These are phyloP conservation scores for Lacerta bilineata DNA, from an alignment of 2,797 vertebrate genomes.

Conservation along the genomic window DNA sequence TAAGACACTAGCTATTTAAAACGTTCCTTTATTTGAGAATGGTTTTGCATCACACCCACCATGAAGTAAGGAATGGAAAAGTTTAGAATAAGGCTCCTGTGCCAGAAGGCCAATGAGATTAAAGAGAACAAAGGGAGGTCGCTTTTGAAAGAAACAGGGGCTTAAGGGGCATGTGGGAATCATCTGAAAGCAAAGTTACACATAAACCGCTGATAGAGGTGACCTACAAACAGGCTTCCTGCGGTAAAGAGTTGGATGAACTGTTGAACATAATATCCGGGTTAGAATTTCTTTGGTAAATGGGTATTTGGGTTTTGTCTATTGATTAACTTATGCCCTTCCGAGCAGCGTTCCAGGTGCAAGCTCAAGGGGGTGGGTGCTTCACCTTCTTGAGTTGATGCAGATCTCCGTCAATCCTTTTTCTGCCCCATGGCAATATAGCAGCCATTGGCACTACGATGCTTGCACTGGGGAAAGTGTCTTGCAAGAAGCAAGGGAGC, in stretches of 20 bases:
- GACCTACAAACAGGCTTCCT: neutral
- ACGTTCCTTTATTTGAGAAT: neutral
- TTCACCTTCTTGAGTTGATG: too few species aligned
- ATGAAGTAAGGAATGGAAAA: neutral
- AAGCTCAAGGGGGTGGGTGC: too few species aligned
- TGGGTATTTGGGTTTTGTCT: slow-evolving; percentile 28
- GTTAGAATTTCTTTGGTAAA: slow-evolving; percentile 16
- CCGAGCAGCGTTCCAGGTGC: neutral
- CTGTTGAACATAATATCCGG: neutral
- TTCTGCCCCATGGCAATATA: neutral
- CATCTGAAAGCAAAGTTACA: slow-evolving; percentile 7
- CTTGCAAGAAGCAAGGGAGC: neutral
- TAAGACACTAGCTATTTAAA: slow-evolving; percentile 15
- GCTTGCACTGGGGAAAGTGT: neutral
- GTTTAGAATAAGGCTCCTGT: neutral
- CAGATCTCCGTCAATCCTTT: neutral
- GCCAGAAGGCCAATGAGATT: slow-evolving; percentile 3
- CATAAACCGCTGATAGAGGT: neutral
- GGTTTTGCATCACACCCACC: neutral
- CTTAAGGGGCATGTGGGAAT: neutral
- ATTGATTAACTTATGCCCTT: slow-evolving; percentile 22
- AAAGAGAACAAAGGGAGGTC: neutral
- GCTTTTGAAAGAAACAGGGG: neutral
- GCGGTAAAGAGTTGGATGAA: too few species aligned
- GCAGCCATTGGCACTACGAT: neutral